Base-by-base conservation (phyloP, 2,113 vertebrate species). In the Acrocephalus arundinaceus region DNA sequence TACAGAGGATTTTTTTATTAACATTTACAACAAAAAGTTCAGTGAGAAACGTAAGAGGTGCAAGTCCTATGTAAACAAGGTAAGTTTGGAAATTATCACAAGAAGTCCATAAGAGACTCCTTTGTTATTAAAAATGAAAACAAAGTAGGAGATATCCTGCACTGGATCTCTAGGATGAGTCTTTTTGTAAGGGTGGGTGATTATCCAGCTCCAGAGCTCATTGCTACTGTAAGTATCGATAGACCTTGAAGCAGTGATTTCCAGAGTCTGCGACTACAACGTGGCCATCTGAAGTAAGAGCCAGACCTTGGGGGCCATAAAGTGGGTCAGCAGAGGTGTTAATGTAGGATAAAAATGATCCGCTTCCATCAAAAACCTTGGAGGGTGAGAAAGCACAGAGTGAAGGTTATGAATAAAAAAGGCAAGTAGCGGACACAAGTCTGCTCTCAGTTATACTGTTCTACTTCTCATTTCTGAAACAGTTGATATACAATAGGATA, bases 231-330 rank as follows among this genome's bases (percentile, higher is more conserved):
- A 99, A 98, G 95, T 99, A 99, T 92, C 99, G 99, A 94, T 99
- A 99, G 89, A 99, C 98, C 98, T 99, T 99, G 97, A 99, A 99
- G 97, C 99, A 99, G 96, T 99, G 99, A 98, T 99, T 99, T 90
- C 99, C 99, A 85, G 99, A 99, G 98, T 99, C 99, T 77, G 99
- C 99, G 27, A 99, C 99, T 92, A 99, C 99, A 46, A 99, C 99
- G 2, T 99, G 99, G 94, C 99, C 99, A 6, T 99, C 99, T 18
- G 99, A 99, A 91, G 99, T 99, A 62, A 99, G 98, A 25, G 99
- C 99, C 96, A 99, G 98, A 72, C 99, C 99, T 97, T 99, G 99
- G 2, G 99, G 99, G 73, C 99, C 99, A 2, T 99, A 99, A 58
- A 99, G 98, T 2, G 99, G 99, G 96, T 99, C 99, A 22, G 99